Evolutionary conservation across 2,113 vertebrate species (phyloP).

Genomic region (Climacteris rufus): DNA sequence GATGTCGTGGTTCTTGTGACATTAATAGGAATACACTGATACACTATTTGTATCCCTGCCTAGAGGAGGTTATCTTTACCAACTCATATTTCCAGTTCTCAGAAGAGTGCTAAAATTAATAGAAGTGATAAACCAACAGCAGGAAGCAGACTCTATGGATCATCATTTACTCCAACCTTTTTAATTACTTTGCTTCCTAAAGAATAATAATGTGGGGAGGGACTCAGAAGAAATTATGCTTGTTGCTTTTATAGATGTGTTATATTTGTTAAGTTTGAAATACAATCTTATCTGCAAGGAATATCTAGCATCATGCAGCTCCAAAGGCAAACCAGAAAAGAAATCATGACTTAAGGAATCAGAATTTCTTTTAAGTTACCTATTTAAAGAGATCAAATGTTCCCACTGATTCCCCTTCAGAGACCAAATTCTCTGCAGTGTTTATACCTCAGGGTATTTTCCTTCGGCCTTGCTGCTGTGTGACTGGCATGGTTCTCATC

Average conservation of each 20-base stretch:
- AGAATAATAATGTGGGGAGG: background rate
- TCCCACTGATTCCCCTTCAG: background rate
- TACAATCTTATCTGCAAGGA: background rate
- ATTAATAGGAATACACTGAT: background rate
- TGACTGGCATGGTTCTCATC: background rate
- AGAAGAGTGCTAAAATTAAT: constrained; percentile 5
- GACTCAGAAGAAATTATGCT: background rate
- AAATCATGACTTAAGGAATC: background rate
- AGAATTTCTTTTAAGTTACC: background rate
- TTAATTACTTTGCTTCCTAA: background rate
- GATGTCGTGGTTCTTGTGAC: background rate
- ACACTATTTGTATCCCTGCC: background rate
- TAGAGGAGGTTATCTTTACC: background rate
- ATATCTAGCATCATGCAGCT: background rate
- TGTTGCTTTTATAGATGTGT: background rate
- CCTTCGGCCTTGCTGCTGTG: background rate
- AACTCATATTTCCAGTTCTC: constrained; percentile 21
- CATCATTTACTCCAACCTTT: background rate
- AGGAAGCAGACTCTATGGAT: background rate
- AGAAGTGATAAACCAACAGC: background rate
- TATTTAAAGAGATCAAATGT: background rate
- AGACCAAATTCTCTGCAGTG: background rate
- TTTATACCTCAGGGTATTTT: background rate
- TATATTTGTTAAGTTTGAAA: background rate
- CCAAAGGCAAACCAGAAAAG: background rate